phyloP scores from a whole-genome alignment of 2,113 vertebrate genomes.

The Microtus pennsylvanicus region DNA sequence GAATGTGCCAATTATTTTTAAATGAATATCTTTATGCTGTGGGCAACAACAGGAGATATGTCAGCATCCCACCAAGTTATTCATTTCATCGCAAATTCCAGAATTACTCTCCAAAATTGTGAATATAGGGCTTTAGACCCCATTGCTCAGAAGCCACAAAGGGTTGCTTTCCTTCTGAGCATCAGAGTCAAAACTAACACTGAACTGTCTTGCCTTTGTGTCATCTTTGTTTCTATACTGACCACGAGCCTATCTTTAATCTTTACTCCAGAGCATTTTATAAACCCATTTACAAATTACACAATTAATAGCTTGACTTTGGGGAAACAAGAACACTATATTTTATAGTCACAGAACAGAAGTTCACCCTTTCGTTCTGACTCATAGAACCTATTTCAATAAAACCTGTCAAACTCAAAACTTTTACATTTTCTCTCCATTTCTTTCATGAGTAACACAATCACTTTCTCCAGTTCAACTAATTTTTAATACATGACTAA shows the following conservation, averaged over 20 bases:
- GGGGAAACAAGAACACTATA: not conserved
- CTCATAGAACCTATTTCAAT: not conserved
- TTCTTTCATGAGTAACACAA: constrained; percentile 1
- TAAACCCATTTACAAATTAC: not conserved
- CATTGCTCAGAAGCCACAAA: not conserved
- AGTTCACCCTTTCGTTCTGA: not conserved
- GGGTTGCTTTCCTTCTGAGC: not conserved
- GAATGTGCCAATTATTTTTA: constrained; percentile 52
- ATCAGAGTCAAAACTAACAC: not conserved
- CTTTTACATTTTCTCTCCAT: not conserved
- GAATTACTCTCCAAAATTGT: constrained; percentile 2
- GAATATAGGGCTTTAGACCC: not conserved
- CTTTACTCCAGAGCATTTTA: not conserved
- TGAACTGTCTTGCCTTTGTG: not conserved
- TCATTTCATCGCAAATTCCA: constrained; percentile 26
- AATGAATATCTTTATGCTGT: not conserved
- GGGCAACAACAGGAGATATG: not conserved
- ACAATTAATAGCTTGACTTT: not conserved
- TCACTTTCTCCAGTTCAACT: not conserved
- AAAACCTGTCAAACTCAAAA: not conserved
- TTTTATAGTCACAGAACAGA: constrained; percentile 19
- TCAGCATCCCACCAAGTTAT: constrained; percentile 32
- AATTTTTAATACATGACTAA: not conserved
- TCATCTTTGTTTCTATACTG: not conserved
- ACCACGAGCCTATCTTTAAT: constrained; percentile 19